These are phyloP conservation scores for Boulengeromyrus knoepffleri DNA, from an alignment of 2,113 vertebrate species.

Conservation along the genomic window DNA sequence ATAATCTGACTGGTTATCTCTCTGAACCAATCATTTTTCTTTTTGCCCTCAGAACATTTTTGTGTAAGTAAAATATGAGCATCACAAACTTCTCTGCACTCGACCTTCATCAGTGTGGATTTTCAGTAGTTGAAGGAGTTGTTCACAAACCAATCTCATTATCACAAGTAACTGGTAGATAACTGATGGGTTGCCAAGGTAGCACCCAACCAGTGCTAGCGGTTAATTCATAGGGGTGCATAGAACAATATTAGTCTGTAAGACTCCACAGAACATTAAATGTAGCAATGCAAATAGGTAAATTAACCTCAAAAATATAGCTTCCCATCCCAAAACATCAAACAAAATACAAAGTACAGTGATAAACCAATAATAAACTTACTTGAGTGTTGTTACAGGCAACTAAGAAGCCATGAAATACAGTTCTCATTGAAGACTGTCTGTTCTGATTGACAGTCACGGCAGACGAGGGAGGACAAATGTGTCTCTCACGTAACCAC, in stretches of 20 bases:
- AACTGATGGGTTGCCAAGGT: neutral
- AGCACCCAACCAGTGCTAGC: neutral
- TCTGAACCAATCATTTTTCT: too few relatives aligned
- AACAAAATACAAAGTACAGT: neutral
- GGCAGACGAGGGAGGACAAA: constrained; percentile 18
- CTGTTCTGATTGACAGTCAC: constrained; percentile 19
- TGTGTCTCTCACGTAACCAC: neutral
- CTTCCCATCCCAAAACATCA: neutral
- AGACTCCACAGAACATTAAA: neutral
- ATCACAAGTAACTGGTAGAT: neutral
- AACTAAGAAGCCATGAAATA: neutral
- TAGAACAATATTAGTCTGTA: neutral
- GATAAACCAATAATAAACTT: neutral
- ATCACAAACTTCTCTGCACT: neutral
- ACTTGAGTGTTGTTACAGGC: neutral
- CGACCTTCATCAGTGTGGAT: neutral
- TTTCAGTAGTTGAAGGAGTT: neutral
- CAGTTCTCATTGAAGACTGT: neutral
- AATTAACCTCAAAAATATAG: neutral
- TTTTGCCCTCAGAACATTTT: too few relatives aligned
- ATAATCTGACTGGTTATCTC: too few relatives aligned
- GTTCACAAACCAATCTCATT: neutral
- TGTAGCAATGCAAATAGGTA: neutral
- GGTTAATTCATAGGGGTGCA: neutral
- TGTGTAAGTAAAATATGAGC: too few relatives aligned